Evolutionary conservation across 2,113 vertebrate genomes (phyloP).

Genomic region (Tragelaphus scriptus): DNA sequence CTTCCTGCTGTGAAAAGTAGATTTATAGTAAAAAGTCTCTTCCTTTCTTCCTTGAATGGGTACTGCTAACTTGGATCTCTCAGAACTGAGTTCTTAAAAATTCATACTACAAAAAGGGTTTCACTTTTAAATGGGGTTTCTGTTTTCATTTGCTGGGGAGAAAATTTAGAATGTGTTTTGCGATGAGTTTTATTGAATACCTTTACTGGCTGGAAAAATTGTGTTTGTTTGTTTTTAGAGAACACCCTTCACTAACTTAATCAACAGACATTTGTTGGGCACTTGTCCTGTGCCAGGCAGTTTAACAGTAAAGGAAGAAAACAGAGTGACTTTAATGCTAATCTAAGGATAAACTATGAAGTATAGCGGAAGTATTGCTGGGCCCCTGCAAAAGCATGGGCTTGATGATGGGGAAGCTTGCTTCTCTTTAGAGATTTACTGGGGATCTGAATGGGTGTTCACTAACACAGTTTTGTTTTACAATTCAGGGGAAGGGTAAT

Average conservation of each 20-base stretch:
- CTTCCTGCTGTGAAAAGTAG: conserved; percentile 32
- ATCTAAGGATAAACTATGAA: conserved; percentile 4
- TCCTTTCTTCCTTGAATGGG: not conserved
- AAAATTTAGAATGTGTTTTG: not conserved
- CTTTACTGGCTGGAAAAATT: conserved; percentile 45
- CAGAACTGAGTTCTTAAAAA: conserved; percentile 25
- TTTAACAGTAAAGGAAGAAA: conserved; percentile 42
- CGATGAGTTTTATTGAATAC: not conserved
- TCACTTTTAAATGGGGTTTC: not conserved
- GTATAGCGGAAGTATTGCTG: not conserved
- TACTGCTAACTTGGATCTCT: not conserved
- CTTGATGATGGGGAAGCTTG: not conserved
- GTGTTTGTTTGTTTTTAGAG: not conserved
- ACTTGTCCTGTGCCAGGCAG: not conserved
- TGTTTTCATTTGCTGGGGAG: not conserved
- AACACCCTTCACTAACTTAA: conserved; percentile 31
- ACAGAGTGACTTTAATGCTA: not conserved
- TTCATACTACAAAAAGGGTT: not conserved
- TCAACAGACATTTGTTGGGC: not conserved
- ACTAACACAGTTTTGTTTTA: not conserved
- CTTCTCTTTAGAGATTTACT: conserved; percentile 27
- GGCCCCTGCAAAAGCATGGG: not conserved
- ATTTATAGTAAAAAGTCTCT: not conserved
- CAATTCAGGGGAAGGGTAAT: not conserved
- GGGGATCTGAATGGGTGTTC: not conserved